These are phyloP conservation scores for Colistium nudipinnis DNA, from an alignment of 2,113 vertebrate species.

Conservation along the genomic window DNA sequence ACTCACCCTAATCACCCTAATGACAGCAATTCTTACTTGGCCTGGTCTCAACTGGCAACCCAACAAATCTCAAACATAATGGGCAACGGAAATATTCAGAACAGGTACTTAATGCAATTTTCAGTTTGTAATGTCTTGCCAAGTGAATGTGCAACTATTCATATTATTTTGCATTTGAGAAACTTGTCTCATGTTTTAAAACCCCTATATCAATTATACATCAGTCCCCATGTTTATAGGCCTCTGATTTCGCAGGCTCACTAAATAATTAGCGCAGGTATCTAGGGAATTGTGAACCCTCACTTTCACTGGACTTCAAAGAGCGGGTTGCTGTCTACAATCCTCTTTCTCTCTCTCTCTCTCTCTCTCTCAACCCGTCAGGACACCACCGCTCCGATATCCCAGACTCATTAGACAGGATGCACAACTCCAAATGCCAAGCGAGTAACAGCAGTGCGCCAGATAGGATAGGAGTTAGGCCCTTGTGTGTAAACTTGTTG, in stretches of 20 bases:
- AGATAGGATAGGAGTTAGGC: conserved; percentile 57
- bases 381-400: conserved; percentile 44
- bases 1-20: too few species aligned
- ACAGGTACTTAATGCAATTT: neutral
- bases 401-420: conserved; percentile 53
- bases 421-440: conserved; percentile 56
- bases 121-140: neutral
- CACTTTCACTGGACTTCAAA: conserved; percentile 28
- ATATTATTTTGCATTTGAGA: too few species aligned
- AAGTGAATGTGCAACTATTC: neutral
- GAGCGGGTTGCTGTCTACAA: too few species aligned
- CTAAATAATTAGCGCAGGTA: conserved; percentile 9
- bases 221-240: neutral
- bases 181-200: conserved; percentile 10
- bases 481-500: conserved; percentile 57
- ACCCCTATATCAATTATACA: neutral
- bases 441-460: conserved; percentile 46
- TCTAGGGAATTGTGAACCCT: conserved; percentile 12
- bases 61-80: neutral
- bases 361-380: conserved; percentile 33
- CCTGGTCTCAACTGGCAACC: neutral
- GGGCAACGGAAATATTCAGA: neutral
- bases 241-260: conserved; percentile 7
- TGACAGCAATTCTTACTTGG: too few species aligned
- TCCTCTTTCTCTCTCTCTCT: conserved; percentile 2